These are phyloP conservation scores for Glandiceps talaboti DNA, from an alignment of 53 echinoderm and acorn worm genomes.

Conservation along the genomic window DNA sequence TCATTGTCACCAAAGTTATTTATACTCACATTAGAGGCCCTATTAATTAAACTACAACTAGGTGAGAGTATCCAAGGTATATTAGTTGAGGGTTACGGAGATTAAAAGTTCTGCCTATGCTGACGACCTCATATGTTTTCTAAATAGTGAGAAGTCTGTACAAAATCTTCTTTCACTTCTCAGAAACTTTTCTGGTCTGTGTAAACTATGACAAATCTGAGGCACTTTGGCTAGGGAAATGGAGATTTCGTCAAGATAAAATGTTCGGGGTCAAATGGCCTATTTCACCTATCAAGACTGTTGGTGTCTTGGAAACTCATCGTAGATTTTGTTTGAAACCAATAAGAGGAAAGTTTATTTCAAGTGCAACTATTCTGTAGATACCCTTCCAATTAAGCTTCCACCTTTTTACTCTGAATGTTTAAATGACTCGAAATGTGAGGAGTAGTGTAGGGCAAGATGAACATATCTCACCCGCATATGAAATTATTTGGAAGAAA, in stretches of 20 bases:
- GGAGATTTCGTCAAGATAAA: neutral
- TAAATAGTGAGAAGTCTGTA: neutral
- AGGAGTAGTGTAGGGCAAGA: too few species aligned
- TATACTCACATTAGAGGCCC: too few species aligned
- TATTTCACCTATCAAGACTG: neutral
- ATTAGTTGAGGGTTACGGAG: neutral
- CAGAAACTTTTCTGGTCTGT: neutral
- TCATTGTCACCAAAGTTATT: slow-evolving; percentile 8
- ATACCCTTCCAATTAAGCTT: too few species aligned
- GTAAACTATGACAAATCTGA: neutral
- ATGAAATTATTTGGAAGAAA: too few species aligned
- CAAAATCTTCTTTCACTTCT: neutral
- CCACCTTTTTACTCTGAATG: too few species aligned
- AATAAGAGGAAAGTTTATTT: too few species aligned
- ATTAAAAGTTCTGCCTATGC: neutral
- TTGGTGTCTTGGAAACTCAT: too few species aligned
- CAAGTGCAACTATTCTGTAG: too few species aligned
- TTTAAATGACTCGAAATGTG: too few species aligned
- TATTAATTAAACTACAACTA: neutral
- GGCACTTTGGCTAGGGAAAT: neutral
- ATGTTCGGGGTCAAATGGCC: neutral
- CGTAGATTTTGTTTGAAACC: too few species aligned
- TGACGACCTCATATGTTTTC: neutral
- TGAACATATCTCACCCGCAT: too few species aligned
- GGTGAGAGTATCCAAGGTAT: neutral